A percentile compares a stretch with the other conserved stretches of the same genome.
Conservation (phyloP, 35 echinoderm and acorn worm species). For the Apostichopus parvimensis region DNA sequence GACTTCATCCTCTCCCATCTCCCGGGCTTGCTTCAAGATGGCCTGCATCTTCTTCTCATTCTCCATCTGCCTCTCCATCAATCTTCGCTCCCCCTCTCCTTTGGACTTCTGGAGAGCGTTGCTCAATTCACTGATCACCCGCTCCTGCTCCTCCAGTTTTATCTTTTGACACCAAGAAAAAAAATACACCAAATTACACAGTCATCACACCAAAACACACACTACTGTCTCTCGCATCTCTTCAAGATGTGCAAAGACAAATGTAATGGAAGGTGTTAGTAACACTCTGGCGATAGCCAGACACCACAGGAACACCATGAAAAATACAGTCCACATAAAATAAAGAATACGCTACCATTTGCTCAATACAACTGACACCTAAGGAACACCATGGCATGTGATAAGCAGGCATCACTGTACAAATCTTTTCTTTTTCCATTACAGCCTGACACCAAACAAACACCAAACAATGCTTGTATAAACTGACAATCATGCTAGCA, state of each 20-base stretch:
- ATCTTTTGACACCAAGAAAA: slow-evolving; percentile 50
- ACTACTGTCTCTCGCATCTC: no score
- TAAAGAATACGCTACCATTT: not conserved
- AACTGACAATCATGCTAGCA: no score
- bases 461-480: no score
- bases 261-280: no score
- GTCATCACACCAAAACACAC: no score
- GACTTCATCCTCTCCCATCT: not conserved
- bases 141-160: slow-evolving; percentile 85
- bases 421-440: no score
- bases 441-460: no score
- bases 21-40: slow-evolving; percentile 37
- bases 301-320: not conserved
- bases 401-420: no score
- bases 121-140: slow-evolving; percentile 73
- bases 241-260: no score
- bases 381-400: not conserved
- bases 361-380: not conserved
- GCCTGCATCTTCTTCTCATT: slow-evolving; percentile 85
- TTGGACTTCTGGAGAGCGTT: slow-evolving; percentile 72
- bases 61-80: slow-evolving; percentile 85
- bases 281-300: no score
- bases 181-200: not conserved
- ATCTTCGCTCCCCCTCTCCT: slow-evolving; percentile 78
- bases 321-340: not conserved